Percentiles rank a stretch among this genome's conserved stretches.
phyloP scores from a whole-genome alignment of 2,113 vertebrate species.

The Todiramphus chloris region DNA sequence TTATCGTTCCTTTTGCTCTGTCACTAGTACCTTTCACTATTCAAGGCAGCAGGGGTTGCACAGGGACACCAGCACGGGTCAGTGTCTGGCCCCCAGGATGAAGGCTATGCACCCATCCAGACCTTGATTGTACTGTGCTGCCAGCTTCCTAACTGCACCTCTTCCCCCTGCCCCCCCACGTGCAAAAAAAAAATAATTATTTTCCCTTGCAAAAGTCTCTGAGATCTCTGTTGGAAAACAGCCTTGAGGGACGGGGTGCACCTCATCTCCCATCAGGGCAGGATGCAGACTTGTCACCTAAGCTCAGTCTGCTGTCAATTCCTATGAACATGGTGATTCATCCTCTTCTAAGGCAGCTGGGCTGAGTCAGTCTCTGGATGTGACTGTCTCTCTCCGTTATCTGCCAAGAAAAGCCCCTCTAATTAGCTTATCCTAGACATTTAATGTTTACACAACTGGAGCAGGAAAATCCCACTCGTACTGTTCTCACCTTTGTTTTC shows the following conservation, averaged over 20 bases:
- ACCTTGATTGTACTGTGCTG: neutral
- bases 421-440: conserved; percentile 39
- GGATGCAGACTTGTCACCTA: neutral
- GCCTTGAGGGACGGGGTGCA: neutral
- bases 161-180: neutral
- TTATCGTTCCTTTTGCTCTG: neutral
- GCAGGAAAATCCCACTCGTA: neutral
- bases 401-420: conserved; percentile 15
- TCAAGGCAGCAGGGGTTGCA: neutral
- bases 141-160: neutral
- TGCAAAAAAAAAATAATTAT: neutral
- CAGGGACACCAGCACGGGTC: neutral
- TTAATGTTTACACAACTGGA: neutral
- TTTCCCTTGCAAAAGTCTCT: neutral
- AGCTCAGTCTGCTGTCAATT: neutral
- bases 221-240: neutral
- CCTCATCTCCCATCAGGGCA: neutral
- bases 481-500: neutral
- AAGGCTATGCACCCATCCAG: neutral
- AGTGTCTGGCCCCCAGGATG: neutral
- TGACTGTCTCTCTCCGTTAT: neutral
- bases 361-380: conserved; percentile 42
- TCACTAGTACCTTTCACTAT: neutral
- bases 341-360: neutral
- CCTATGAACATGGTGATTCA: neutral